Evolutionary conservation across 1,140 invertebrate species (phyloP).

Genomic region (Scaptomyza hsui): DNA sequence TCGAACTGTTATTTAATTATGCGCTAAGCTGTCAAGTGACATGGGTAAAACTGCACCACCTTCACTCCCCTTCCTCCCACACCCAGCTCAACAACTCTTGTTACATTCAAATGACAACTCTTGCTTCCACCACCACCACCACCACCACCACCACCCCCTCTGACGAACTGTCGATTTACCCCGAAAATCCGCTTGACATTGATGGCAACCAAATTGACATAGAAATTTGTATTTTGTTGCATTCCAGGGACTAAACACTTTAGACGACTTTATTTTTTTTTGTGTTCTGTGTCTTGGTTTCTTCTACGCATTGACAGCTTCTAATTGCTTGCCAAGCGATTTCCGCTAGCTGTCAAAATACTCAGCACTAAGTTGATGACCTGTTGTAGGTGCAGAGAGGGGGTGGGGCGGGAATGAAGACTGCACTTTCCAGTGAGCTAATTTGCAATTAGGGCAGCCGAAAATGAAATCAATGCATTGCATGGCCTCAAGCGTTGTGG

Average conservation of each 20-base stretch:
- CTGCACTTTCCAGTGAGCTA: conserved; percentile 47
- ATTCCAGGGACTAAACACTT: conserved; percentile 49
- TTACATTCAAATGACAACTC: conserved; percentile 42
- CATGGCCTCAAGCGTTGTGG: conserved; percentile 47
- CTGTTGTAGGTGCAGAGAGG: not conserved
- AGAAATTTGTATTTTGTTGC: conserved; percentile 56
- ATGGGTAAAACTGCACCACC: conserved; percentile 59
- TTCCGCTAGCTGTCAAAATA: conserved; percentile 53
- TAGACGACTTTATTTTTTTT: conserved; percentile 12
- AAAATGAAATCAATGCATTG: conserved; percentile 74
- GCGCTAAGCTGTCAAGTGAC: conserved; percentile 78
- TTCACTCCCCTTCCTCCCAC: not conserved
- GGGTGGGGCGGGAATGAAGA: not conserved
- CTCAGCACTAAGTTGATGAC: conserved; percentile 14
- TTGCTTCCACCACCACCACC: conserved; percentile 1
- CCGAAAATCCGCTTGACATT: conserved; percentile 61
- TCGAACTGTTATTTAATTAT: conserved; percentile 71
- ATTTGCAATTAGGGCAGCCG: conserved; percentile 71
- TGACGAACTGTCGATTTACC: conserved; percentile 38
- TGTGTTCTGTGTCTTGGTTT: not conserved
- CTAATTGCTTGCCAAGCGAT: conserved; percentile 71
- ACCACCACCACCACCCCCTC: conserved; percentile 5
- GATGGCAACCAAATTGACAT: conserved; percentile 70
- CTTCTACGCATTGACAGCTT: conserved; percentile 64
- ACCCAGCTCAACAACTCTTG: conserved; percentile 23